Percentiles rank a stretch among this genome's conserved stretches.
These are phyloP conservation scores for Bombus affinis DNA, from an alignment of 1,140 invertebrate species.

Conservation along the genomic window DNA sequence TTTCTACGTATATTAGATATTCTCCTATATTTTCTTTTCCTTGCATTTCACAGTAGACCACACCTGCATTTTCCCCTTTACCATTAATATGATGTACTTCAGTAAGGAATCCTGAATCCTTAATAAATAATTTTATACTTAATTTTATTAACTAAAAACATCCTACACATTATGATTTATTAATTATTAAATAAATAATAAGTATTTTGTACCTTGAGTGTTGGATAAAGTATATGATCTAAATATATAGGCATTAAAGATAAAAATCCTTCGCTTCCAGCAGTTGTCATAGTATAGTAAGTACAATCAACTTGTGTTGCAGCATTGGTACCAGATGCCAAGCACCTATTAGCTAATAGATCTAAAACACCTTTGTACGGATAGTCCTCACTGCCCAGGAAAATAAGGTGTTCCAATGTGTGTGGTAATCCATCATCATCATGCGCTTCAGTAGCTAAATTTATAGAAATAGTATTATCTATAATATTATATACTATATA, in stretches of 20 bases:
- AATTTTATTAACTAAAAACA: not conserved
- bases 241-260: constrained; percentile 94
- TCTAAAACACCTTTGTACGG: constrained; percentile 96
- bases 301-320: constrained; percentile 94
- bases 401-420: constrained; percentile 95
- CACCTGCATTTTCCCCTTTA: constrained; percentile 94
- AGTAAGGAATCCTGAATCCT: constrained; percentile 92
- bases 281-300: constrained; percentile 93
- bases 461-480: constrained; percentile 13
- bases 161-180: not conserved
- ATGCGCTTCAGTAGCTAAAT: constrained; percentile 92
- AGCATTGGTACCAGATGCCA: constrained; percentile 95
- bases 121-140: not conserved
- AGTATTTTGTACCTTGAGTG: constrained; percentile 85
- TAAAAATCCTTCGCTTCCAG: constrained; percentile 93
- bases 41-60: constrained; percentile 98
- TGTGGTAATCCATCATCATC: constrained; percentile 97
- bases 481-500: not conserved
- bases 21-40: constrained; percentile 92
- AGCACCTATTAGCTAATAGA: constrained; percentile 92
- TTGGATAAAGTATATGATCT: constrained; percentile 94
- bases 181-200: not conserved
- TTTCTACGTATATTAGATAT: constrained; percentile 84
- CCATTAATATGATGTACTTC: constrained; percentile 96
- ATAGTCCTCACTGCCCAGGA: constrained; percentile 94